Conservation (phyloP, 2,888 invertebrate genomes). For the Nysson spinosus region DNA sequence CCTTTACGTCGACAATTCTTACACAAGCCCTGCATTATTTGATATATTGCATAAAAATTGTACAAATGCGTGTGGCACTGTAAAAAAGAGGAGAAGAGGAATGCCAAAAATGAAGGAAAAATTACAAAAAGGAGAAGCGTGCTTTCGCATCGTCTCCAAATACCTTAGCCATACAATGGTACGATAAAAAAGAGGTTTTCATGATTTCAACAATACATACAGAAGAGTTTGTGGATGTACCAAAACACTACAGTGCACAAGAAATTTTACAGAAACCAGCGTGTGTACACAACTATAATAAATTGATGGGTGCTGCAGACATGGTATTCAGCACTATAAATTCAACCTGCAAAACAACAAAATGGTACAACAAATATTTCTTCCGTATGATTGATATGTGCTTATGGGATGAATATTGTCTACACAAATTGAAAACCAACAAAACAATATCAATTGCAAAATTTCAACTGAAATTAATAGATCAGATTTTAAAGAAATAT, state of each 20-base stretch:
- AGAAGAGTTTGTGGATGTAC: slow-evolving; percentile 57
- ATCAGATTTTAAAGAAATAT: no score
- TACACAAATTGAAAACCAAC: no score
- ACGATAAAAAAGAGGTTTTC: slow-evolving; percentile 14
- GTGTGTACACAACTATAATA: not conserved
- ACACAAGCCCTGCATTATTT: not conserved
- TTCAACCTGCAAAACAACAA: not conserved
- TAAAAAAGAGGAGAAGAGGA: not conserved
- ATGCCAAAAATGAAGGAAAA: not conserved
- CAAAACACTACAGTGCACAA: not conserved
- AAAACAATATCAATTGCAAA: not conserved
- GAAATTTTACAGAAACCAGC: not conserved
- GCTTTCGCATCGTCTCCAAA: not conserved
- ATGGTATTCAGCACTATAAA: not conserved
- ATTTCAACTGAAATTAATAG: not conserved
- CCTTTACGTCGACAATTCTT: not conserved
- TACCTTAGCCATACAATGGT: slow-evolving; percentile 51
- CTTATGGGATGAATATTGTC: no score
- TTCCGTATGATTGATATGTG: not conserved
- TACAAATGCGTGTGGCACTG: not conserved
- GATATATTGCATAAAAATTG: not conserved
- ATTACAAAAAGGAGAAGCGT: not conserved
- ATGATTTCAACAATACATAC: slow-evolving; percentile 14
- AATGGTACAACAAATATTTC: not conserved
- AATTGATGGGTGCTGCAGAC: not conserved